Conservation (phyloP, 2,888 invertebrate genomes). For the Xestia rhomboidea region DNA sequence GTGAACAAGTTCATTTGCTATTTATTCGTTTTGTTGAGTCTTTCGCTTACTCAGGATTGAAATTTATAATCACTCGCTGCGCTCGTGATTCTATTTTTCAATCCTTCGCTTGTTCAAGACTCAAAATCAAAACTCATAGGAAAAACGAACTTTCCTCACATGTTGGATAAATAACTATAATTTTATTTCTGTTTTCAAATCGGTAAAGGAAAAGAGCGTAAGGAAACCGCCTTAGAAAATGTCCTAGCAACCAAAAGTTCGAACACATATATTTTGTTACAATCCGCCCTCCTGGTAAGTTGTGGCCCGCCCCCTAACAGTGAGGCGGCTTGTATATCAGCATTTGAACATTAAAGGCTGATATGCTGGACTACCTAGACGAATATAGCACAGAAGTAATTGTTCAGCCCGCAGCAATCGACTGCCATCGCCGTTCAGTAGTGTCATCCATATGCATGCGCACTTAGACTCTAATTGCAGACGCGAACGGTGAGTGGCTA, state of each 20-base stretch:
- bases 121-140: too few species aligned
- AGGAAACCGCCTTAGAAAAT: not conserved
- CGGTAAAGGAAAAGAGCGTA: not conserved
- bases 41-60: too few species aligned
- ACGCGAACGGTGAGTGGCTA: not conserved
- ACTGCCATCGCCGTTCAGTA: not conserved
- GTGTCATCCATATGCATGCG: conserved; percentile 16
- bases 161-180: too few species aligned
- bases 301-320: not conserved
- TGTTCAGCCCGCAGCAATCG: not conserved
- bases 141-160: too few species aligned
- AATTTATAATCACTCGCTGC: too few species aligned
- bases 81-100: too few species aligned
- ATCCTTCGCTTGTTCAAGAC: too few species aligned
- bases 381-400: not conserved
- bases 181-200: not conserved
- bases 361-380: not conserved
- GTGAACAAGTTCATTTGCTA: too few species aligned
- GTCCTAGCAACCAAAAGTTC: not conserved
- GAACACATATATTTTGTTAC: not conserved
- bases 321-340: not conserved
- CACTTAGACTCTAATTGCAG: conserved; percentile 26
- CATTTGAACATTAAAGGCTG: not conserved
- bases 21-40: too few species aligned
- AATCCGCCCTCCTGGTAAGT: not conserved